A percentile compares a stretch with the other conserved stretches of the same genome.
phyloP scores from a whole-genome alignment of 2,113 vertebrate genomes.

The Callipepla californica region DNA sequence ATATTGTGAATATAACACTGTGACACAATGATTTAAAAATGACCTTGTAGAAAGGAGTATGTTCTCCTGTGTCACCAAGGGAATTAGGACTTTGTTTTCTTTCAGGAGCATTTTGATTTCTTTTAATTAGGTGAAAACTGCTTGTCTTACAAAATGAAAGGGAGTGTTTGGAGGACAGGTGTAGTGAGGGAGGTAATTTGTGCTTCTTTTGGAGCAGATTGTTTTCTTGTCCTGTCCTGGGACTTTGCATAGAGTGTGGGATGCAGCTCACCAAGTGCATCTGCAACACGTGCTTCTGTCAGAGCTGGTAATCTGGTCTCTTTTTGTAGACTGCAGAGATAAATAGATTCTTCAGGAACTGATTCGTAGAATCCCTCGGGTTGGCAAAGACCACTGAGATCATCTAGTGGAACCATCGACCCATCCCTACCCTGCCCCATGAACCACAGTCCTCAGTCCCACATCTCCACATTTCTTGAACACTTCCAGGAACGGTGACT shows the following conservation, averaged over 20 bases:
- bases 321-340: not conserved
- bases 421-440: too few species aligned
- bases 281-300: not conserved
- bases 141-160: not conserved
- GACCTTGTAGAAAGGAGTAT: not conserved
- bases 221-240: not conserved
- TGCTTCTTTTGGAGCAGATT: not conserved
- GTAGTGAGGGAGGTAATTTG: not conserved
- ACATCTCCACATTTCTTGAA: too few species aligned
- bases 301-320: not conserved
- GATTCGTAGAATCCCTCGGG: not conserved
- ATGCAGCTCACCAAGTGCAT: not conserved
- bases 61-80: rapidly evolving
- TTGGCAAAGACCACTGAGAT: too few species aligned
- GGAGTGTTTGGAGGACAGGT: not conserved
- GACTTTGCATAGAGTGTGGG: not conserved
- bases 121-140: not conserved
- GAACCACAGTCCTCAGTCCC: too few species aligned
- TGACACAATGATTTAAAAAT: not conserved
- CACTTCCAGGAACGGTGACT: too few species aligned
- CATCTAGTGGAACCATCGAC: too few species aligned
- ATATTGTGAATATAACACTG: not conserved
- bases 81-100: not conserved
- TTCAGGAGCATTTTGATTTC: not conserved
- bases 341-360: not conserved